Evolutionary conservation across 2,888 invertebrate genomes (phyloP).

Genomic region (Vesta saturnalis): DNA sequence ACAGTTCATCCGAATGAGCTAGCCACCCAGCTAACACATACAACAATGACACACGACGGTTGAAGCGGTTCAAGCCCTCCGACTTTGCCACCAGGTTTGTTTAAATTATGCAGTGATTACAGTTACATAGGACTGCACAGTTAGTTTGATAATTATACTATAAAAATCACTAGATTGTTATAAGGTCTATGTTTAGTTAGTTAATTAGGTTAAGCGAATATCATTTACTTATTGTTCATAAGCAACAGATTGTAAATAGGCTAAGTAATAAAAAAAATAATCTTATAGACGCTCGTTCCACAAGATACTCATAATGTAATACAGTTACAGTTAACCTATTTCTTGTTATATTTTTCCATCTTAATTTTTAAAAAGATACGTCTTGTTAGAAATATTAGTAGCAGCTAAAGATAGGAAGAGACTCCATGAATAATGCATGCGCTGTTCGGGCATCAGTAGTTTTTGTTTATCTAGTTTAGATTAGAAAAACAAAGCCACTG

Average conservation of each 20-base stretch:
- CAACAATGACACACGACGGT: not conserved
- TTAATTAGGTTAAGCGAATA: conserved; percentile 2
- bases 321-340: too few relatives aligned
- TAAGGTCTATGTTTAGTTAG: not conserved
- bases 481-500: too few relatives aligned
- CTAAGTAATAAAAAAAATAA: not conserved
- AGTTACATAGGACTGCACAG: not conserved
- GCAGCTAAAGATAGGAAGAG: too few relatives aligned
- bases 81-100: not conserved
- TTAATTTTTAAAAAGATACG: too few relatives aligned
- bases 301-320: too few relatives aligned
- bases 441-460: too few relatives aligned
- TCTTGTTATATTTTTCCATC: too few relatives aligned
- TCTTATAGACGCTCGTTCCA: too few relatives aligned
- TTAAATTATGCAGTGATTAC: not conserved
- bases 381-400: too few relatives aligned
- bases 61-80: not conserved
- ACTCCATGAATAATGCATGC: too few relatives aligned
- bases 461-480: too few relatives aligned
- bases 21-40: not conserved
- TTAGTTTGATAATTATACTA: not conserved
- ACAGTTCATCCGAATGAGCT: too few relatives aligned
- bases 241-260: not conserved
- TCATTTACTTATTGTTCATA: conserved; percentile 12
- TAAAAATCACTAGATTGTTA: not conserved